Evolutionary conservation across 2,888 invertebrate species (phyloP).

Genomic region (Eupithecia centaureata): DNA sequence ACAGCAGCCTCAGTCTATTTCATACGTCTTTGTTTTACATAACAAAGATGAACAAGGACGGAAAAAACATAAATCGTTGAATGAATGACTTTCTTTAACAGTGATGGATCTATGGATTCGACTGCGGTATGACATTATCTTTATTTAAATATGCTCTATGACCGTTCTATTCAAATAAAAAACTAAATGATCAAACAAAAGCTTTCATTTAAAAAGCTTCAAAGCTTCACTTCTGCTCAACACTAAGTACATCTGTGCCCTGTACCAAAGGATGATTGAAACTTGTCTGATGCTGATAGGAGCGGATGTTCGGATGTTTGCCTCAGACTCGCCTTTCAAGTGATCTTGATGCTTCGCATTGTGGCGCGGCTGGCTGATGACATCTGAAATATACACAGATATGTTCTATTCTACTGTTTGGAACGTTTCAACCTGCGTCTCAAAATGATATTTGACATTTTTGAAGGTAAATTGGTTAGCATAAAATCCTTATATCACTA

Average conservation of each 20-base stretch:
- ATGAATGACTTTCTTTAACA: too few relatives aligned
- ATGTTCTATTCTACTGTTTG: background rate
- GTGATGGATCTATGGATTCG: too few relatives aligned
- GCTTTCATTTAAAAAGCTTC: background rate
- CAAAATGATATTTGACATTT: background rate
- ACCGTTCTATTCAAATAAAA: too few relatives aligned
- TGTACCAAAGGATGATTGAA: conserved; percentile 78
- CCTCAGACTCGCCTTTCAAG: conserved; percentile 52
- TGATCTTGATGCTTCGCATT: conserved; percentile 43
- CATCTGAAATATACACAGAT: background rate
- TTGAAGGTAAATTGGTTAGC: too few relatives aligned
- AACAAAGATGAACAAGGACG: too few relatives aligned
- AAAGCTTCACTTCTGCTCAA: conserved; percentile 2
- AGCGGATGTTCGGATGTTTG: conserved; percentile 60
- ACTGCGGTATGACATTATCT: too few relatives aligned
- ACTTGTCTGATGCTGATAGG: conserved; percentile 72
- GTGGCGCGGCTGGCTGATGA: conserved; percentile 7
- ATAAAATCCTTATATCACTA: too few relatives aligned
- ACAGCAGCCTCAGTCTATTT: too few relatives aligned
- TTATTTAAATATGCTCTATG: too few relatives aligned
- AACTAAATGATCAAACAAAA: background rate
- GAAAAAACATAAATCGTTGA: too few relatives aligned
- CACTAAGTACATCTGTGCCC: background rate
- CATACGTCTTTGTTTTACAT: too few relatives aligned
- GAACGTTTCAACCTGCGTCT: background rate